Conservation (phyloP, 2,113 vertebrate species). For the Dasyornis broadbenti region DNA sequence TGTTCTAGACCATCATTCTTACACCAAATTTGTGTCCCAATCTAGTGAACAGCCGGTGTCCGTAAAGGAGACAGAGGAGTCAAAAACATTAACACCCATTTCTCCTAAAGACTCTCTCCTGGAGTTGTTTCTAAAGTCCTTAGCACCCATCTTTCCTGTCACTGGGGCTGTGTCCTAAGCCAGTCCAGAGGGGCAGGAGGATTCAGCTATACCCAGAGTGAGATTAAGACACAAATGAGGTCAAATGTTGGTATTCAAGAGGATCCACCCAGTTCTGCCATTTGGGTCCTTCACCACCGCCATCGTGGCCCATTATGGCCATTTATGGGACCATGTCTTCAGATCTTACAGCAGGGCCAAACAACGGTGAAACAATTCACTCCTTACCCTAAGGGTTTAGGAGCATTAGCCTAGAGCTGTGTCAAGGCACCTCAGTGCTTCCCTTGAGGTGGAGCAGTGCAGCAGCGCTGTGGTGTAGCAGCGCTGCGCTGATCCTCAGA, state of each 20-base stretch:
- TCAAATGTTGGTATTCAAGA: not conserved
- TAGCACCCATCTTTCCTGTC: too few relatives aligned
- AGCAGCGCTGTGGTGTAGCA: not conserved
- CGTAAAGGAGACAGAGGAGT: too few relatives aligned
- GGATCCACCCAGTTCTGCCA: not conserved
- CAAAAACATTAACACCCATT: too few relatives aligned
- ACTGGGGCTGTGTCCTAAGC: not conserved
- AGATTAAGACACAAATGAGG: not conserved
- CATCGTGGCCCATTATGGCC: not conserved
- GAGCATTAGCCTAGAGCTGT: not conserved
- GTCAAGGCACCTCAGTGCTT: not conserved
- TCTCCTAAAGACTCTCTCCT: too few relatives aligned
- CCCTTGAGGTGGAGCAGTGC: not conserved
- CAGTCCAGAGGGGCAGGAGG: not conserved
- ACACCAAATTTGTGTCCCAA: not conserved
- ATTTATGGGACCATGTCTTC: fast-evolving
- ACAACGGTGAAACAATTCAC: not conserved
- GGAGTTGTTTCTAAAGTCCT: too few relatives aligned
- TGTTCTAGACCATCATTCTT: fast-evolving
- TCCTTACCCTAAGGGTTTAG: not conserved
- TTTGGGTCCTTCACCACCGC: not conserved
- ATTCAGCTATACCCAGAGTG: not conserved
- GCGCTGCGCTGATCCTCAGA: not conserved
- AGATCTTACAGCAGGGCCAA: not conserved
- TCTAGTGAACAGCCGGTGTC: too few relatives aligned